These are phyloP conservation scores for Agapornis canus DNA, from an alignment of 2,797 vertebrate genomes.

Conservation along the genomic window DNA sequence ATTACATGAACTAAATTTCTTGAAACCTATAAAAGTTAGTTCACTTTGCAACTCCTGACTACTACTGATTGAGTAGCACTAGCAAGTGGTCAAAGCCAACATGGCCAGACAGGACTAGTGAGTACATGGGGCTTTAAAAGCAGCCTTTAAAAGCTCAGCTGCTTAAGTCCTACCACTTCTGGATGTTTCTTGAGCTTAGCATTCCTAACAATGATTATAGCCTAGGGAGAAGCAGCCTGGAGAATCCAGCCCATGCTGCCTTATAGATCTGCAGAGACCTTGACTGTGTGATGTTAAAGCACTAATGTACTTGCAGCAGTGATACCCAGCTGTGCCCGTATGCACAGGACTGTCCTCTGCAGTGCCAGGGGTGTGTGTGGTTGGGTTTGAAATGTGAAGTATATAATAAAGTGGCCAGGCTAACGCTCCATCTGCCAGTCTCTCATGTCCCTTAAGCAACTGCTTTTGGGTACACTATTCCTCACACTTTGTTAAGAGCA, in stretches of 20 bases:
- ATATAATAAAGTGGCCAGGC: not conserved
- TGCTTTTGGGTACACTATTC: fast-evolving
- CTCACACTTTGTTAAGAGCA: fast-evolving
- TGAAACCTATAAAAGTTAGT: not conserved
- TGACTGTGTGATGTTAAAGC: not conserved
- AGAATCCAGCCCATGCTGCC: not conserved
- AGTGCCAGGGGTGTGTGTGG: not conserved
- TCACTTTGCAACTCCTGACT: not conserved
- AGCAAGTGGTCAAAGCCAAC: not conserved
- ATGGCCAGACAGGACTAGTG: not conserved
- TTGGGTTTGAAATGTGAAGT: not conserved
- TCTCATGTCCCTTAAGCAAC: not conserved
- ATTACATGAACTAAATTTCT: not conserved
- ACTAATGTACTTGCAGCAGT: not conserved
- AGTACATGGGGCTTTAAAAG: not conserved
- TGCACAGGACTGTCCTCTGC: not conserved
- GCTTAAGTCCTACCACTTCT: not conserved
- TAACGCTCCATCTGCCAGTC: not conserved
- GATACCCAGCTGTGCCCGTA: not conserved
- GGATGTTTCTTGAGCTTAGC: not conserved
- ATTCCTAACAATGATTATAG: not conserved
- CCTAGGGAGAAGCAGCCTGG: not conserved
- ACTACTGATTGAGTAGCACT: not conserved
- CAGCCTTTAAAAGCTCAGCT: not conserved
- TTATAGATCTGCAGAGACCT: not conserved